phyloP scores from a whole-genome alignment of 23 tunicate species.

The Corella eumyota region DNA sequence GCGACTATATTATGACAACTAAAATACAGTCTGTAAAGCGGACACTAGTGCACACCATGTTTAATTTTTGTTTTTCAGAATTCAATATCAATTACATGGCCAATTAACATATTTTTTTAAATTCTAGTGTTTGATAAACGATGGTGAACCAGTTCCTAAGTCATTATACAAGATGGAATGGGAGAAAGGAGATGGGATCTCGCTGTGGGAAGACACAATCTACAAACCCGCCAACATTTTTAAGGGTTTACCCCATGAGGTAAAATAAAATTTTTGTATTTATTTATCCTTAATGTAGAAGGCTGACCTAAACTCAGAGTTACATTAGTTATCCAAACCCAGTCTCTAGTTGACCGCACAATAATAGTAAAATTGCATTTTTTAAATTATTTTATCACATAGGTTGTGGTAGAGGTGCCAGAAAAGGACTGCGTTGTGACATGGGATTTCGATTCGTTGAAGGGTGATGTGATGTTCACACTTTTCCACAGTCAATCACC shows the following conservation, averaged over 20 bases:
- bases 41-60: too few species aligned
- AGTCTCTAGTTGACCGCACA: background rate
- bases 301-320: too few species aligned
- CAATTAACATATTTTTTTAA: background rate
- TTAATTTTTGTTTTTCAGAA: too few species aligned
- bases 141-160: conserved; percentile 78
- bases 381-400: background rate
- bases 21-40: too few species aligned
- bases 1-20: too few species aligned
- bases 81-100: too few species aligned
- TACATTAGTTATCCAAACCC: background rate
- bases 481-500: conserved; percentile 48
- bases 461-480: conserved; percentile 73
- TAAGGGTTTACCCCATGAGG: conserved; percentile 84
- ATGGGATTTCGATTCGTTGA: conserved; percentile 89
- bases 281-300: too few species aligned
- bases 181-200: conserved; percentile 55
- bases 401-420: conserved; percentile 77
- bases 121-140: conserved; percentile 45
- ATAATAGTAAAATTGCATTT: too few species aligned
- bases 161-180: conserved; percentile 74
- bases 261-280: too few species aligned
- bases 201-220: conserved; percentile 53
- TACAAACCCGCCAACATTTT: conserved; percentile 62
- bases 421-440: conserved; percentile 88